phyloP scores from a whole-genome alignment of 2,113 vertebrate species.

The Sciurus niger region DNA sequence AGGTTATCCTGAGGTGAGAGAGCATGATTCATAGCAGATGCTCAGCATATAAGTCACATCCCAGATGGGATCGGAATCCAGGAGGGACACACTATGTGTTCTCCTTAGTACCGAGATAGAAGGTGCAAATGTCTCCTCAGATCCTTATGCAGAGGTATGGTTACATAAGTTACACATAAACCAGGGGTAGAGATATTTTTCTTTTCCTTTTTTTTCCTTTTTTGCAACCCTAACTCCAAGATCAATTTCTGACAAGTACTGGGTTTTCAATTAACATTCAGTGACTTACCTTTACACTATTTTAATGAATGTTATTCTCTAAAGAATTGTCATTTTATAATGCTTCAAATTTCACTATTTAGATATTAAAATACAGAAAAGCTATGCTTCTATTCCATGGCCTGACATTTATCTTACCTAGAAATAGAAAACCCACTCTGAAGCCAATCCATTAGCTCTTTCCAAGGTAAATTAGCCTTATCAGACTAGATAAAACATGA shows the following conservation, averaged over 20 bases:
- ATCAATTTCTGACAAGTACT: neutral
- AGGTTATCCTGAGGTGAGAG: neutral
- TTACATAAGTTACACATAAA: neutral
- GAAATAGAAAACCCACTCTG: neutral
- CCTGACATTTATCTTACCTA: neutral
- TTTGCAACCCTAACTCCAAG: neutral
- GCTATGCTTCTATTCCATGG: neutral
- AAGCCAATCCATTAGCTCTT: neutral
- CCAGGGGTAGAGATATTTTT: neutral
- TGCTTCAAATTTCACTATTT: neutral
- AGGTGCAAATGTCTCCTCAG: accelerated
- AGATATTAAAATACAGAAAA: neutral
- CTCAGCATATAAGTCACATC: accelerated
- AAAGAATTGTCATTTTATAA: neutral
- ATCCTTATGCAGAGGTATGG: neutral
- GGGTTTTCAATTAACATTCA: neutral
- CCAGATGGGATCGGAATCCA: too few species aligned
- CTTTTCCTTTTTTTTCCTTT: neutral
- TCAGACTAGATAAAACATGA: neutral
- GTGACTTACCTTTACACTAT: neutral
- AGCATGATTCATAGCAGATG: neutral
- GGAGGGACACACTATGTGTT: accelerated
- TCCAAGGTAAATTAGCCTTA: constrained; percentile 13
- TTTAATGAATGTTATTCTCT: neutral
- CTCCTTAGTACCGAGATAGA: too few species aligned